Conservation (phyloP, 1,140 invertebrate genomes). For the Callitettix versicolor region DNA sequence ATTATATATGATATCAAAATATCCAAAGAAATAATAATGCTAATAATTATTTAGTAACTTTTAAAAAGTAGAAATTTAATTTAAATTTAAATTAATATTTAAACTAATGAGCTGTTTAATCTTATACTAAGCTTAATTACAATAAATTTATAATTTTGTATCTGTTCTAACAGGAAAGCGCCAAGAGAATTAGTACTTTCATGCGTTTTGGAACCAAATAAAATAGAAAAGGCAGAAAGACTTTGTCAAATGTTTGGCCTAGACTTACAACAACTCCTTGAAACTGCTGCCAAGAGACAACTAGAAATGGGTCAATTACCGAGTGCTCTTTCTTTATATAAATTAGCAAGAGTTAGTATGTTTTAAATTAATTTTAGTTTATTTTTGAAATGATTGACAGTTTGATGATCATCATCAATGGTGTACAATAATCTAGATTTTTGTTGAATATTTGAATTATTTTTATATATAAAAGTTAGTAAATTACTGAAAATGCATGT, state of each 20-base stretch:
- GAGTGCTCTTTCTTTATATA: constrained; percentile 1
- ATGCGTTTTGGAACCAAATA: constrained; percentile 42
- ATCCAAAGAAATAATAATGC: no score
- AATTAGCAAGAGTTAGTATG: constrained; percentile 1
- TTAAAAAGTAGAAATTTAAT: background rate
- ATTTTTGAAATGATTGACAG: no score
- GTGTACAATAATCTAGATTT: no score
- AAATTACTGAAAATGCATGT: no score
- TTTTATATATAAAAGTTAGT: no score
- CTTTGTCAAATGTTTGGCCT: constrained; percentile 48
- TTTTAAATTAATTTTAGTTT: background rate
- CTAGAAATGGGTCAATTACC: constrained; percentile 1
- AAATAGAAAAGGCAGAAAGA: constrained; percentile 43
- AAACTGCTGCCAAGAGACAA: constrained; percentile 33
- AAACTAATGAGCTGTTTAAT: background rate
- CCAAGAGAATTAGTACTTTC: constrained; percentile 48
- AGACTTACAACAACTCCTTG: constrained; percentile 55
- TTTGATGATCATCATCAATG: no score
- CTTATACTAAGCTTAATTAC: no score
- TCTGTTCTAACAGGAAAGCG: background rate
- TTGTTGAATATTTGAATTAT: no score
- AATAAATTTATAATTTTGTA: no score
- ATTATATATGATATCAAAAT: no score
- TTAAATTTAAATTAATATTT: background rate
- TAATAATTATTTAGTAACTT: no score